Percentiles rank a stretch among this genome's conserved stretches.
Conservation (phyloP, 2,797 vertebrate genomes). For the Craterocephalus amniculus region DNA sequence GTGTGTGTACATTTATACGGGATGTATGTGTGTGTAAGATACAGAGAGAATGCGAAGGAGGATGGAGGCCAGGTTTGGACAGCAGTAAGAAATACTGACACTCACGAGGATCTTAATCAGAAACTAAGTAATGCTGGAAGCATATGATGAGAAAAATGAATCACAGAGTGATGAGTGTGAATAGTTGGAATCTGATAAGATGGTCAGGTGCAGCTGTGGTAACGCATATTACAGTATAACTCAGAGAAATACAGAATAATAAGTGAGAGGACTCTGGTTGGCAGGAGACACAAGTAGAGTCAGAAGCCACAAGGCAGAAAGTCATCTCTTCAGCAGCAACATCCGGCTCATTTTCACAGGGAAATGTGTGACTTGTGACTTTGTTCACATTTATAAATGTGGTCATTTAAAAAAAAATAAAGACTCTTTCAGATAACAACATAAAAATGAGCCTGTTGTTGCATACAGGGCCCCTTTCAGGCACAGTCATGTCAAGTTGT, state of each 20-base stretch:
- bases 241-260: neutral
- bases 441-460: no score
- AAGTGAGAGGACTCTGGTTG: neutral
- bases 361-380: neutral
- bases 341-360: no score
- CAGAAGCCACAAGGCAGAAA: neutral
- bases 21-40: neutral
- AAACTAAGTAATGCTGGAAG: slow-evolving; percentile 30
- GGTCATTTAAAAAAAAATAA: no score
- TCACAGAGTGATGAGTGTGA: slow-evolving; percentile 31
- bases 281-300: neutral
- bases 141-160: slow-evolving; percentile 10
- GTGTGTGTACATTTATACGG: slow-evolving; percentile 27
- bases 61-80: slow-evolving; percentile 39
- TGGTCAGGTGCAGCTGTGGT: neutral
- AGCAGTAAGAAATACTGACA: slow-evolving; percentile 14
- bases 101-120: neutral
- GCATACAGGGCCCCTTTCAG: no score
- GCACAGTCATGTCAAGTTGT: no score
- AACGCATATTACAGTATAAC: neutral
- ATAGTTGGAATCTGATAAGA: neutral
- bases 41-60: neutral
- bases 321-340: neutral
- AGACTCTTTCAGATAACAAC: no score
- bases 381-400: no score